A percentile compares a stretch with the other conserved stretches of the same genome.
Evolutionary conservation across 2,797 vertebrate genomes (phyloP).

Genomic region (Sciurus vulgaris): DNA sequence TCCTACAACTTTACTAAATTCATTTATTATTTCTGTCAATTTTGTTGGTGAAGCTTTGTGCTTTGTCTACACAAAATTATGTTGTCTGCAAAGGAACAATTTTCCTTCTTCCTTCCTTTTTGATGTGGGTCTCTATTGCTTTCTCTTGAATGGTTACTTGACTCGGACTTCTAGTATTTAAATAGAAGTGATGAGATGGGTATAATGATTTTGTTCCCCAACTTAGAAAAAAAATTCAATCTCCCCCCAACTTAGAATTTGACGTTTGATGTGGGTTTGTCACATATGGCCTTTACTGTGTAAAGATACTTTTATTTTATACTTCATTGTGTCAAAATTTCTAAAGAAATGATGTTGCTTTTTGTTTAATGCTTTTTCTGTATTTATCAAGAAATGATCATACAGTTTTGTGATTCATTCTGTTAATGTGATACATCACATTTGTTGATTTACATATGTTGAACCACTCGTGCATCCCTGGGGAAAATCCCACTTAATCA

Average conservation of each 20-base stretch:
- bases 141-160: too few relatives aligned
- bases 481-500: background rate
- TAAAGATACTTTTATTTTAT: background rate
- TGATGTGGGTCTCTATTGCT: background rate
- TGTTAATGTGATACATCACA: background rate
- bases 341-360: background rate
- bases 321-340: background rate
- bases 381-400: background rate
- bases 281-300: background rate
- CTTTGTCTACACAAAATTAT: too few relatives aligned
- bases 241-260: background rate
- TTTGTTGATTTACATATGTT: background rate
- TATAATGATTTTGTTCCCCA: too few relatives aligned
- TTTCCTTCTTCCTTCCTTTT: background rate
- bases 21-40: background rate
- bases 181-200: too few relatives aligned
- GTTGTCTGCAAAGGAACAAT: too few relatives aligned
- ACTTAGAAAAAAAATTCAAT: background rate
- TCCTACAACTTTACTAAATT: background rate
- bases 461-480: background rate
- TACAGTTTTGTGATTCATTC: too few relatives aligned
- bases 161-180: too few relatives aligned
- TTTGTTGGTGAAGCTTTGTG: background rate
- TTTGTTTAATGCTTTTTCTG: background rate
- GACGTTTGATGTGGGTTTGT: background rate